Conservation (phyloP, 2,797 vertebrate genomes). For the Erethizon dorsatum region DNA sequence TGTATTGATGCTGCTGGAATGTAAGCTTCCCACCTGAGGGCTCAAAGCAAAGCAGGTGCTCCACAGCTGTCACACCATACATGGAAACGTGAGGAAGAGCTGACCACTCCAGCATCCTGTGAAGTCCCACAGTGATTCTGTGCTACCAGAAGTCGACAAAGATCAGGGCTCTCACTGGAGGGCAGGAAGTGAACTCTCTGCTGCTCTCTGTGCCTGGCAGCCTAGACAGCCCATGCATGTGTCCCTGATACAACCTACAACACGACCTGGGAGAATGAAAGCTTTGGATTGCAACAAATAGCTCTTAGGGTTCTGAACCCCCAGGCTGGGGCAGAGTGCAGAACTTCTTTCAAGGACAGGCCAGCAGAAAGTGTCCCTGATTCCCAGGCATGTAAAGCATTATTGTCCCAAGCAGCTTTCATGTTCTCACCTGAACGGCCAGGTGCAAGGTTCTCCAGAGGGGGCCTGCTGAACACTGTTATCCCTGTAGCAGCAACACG, state of each 20-base stretch:
- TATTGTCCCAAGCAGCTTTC: neutral
- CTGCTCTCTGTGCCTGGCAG: neutral
- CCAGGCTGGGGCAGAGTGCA: neutral
- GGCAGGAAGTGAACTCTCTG: neutral
- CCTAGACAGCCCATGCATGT: neutral
- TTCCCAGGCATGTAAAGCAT: accelerated
- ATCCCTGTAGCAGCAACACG: neutral
- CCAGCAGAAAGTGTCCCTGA: neutral
- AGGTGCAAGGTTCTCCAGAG: neutral
- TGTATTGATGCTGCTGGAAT: neutral
- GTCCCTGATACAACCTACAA: neutral
- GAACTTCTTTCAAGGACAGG: neutral
- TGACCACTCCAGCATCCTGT: neutral
- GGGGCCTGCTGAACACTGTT: accelerated
- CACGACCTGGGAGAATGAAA: neutral
- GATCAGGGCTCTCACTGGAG: neutral
- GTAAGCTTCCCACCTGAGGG: neutral
- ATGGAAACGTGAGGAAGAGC: neutral
- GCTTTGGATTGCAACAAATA: neutral
- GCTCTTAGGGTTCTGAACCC: neutral
- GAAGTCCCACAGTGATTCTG: neutral
- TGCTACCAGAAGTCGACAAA: neutral
- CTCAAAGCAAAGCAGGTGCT: neutral
- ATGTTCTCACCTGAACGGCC: neutral
- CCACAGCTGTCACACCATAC: accelerated